phyloP scores from a whole-genome alignment of 2,113 vertebrate species.

The Herpailurus yagouaroundi region DNA sequence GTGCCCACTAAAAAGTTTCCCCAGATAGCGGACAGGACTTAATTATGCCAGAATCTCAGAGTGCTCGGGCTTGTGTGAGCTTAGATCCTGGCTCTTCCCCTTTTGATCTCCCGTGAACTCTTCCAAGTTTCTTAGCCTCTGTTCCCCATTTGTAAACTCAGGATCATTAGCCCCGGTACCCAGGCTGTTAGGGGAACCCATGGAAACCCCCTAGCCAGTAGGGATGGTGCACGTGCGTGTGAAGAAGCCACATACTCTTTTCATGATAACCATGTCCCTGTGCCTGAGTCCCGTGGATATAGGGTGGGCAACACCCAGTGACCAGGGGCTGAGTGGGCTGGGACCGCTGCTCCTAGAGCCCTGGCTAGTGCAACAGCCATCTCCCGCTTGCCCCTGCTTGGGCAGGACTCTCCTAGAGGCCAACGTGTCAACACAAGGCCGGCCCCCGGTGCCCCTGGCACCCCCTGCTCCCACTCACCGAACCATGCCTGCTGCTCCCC shows the following conservation, averaged over 20 bases:
- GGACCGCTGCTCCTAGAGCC: accelerated
- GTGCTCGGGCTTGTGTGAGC: neutral
- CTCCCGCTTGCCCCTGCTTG: accelerated
- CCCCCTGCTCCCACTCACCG: slow-evolving; percentile 83
- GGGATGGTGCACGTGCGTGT: too few relatives aligned
- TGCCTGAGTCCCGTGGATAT: neutral
- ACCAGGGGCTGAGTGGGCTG: neutral
- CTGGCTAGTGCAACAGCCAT: accelerated
- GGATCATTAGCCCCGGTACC: neutral
- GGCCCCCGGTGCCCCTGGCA: neutral
- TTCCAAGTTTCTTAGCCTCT: neutral
- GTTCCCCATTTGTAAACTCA: neutral
- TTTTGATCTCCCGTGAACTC: neutral
- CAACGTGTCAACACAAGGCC: neutral
- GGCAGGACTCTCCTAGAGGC: neutral
- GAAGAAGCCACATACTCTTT: neutral
- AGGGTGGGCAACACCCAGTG: too few relatives aligned
- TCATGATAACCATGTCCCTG: neutral
- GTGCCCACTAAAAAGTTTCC: neutral
- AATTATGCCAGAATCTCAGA: neutral
- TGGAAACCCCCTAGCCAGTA: neutral
- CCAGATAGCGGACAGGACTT: neutral
- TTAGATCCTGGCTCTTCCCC: neutral
- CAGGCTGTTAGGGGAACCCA: neutral
- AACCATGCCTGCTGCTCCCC: slow-evolving; percentile 94